Conservation (phyloP, 2,888 invertebrate genomes). For the Lamproptera curius region DNA sequence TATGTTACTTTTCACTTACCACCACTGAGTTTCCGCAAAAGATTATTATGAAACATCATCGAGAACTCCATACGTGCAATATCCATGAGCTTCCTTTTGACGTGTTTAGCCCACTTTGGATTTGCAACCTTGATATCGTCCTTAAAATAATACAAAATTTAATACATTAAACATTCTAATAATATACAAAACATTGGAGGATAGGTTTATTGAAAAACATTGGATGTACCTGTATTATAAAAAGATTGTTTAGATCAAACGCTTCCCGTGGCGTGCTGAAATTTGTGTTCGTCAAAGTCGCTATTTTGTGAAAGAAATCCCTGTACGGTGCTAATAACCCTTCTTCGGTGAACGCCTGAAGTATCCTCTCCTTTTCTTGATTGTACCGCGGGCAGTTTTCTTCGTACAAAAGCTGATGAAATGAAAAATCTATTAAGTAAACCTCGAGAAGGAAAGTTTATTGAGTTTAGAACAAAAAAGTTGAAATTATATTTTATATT, state of each 20-base stretch:
- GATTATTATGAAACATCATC: conserved; percentile 71
- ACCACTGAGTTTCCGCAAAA: conserved; percentile 71
- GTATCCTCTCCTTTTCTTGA: conserved; percentile 63
- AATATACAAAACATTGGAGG: too few relatives aligned
- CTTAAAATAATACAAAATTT: conserved; percentile 38
- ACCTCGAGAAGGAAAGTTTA: too few relatives aligned
- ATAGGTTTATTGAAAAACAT: too few relatives aligned
- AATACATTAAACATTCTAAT: not conserved
- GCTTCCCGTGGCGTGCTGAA: conserved; percentile 71
- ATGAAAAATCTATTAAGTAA: too few relatives aligned
- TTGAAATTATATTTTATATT: too few relatives aligned
- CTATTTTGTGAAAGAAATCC: conserved; percentile 64
- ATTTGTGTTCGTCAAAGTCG: conserved; percentile 67
- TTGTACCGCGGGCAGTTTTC: conserved; percentile 67
- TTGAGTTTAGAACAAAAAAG: too few relatives aligned
- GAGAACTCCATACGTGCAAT: conserved; percentile 72
- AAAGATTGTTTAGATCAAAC: conserved; percentile 64
- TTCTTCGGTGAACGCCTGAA: conserved; percentile 60
- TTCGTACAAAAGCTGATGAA: conserved; percentile 59
- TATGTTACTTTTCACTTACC: too few relatives aligned
- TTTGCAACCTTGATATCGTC: conserved; percentile 70
- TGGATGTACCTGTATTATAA: conserved; percentile 67
- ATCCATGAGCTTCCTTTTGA: conserved; percentile 72
- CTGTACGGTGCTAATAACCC: conserved; percentile 59
- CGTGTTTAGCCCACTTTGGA: conserved; percentile 76